Percentiles rank a stretch among this genome's conserved stretches.
phyloP scores from a whole-genome alignment of 2,797 vertebrate species.

The Xenentodon cancila region DNA sequence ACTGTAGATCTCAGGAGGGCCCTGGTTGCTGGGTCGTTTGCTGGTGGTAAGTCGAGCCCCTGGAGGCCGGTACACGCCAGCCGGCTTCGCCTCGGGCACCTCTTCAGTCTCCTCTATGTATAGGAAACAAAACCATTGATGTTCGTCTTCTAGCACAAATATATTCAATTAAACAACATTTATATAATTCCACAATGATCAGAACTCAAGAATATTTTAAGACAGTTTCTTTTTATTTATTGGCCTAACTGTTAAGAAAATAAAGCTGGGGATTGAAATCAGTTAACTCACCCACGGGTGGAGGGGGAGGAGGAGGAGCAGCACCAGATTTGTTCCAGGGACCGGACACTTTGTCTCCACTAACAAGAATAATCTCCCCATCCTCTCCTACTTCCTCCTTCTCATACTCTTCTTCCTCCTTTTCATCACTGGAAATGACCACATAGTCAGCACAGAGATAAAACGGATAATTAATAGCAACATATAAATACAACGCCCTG shows the following conservation, averaged over 20 bases:
- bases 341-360: conserved; percentile 88
- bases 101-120: conserved; percentile 82
- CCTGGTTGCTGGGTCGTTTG: conserved; percentile 82
- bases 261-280: not conserved
- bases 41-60: conserved; percentile 88
- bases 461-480: not conserved
- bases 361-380: conserved; percentile 89
- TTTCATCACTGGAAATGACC: conserved; percentile 84
- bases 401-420: conserved; percentile 94
- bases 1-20: conserved; percentile 95
- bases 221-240: not conserved
- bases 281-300: conserved; percentile 61
- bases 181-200: not conserved
- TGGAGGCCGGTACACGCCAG: conserved; percentile 95
- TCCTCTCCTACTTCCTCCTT: conserved; percentile 93
- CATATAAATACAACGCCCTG: no score
- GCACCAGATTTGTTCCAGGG: conserved; percentile 95
- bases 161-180: not conserved
- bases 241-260: not conserved
- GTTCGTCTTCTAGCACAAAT: not conserved
- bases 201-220: not conserved
- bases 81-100: conserved; percentile 86
- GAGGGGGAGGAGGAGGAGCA: conserved; percentile 25
- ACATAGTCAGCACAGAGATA: not conserved
- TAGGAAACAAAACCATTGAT: not conserved